Base-by-base conservation (phyloP, 2,113 vertebrate genomes). In the Jaculus jaculus region DNA sequence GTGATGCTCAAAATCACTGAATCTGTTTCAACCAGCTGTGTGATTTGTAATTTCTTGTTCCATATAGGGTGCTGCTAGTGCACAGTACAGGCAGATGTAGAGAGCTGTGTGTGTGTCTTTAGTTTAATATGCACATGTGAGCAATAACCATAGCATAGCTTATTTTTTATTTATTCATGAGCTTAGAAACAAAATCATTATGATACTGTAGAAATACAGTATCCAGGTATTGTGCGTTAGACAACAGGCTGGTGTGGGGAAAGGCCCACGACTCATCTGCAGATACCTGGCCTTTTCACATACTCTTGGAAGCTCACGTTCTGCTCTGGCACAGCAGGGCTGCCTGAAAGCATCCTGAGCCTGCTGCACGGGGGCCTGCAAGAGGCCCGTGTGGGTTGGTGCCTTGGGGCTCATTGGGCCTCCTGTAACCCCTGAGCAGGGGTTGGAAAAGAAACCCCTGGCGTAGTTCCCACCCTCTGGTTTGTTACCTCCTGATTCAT, bases 31-130 rank as follows among this genome's bases (percentile, higher is more conserved):
- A 2, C 65, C 37, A 42, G 61, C 37, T 86, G 39, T 90, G 8
- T 90, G 63, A 51, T 85, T 60, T 61, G 34, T 75, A 39, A 68
- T 80, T 79, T 93, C 72, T 79, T 74, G 65, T 74, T 91, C 90
- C 24, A 60, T 32, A 71, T 84, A 47, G 68, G 26, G 51, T 39
- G 37, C 30, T 63, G 24, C n/a, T 74, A 66, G 82, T 77, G 42
- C 42, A 72, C 37, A n/a, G 7, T 61, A 20, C 71, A 28, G 39
- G 47, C 79, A 54, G 30, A 66, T 75, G 61, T 77, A 65, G 74
- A 28, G 91, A 61, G 39, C 42, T 47, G 42, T 47, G 42, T 47
- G 42, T 47, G 42, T 47, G 8, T 15, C 26, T 47, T 28, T 80
- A 94, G 66, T 90, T 87, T 74, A 65, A 51, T 85, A 11, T 47